Percentiles rank a stretch among this genome's conserved stretches.
phyloP scores from a whole-genome alignment of 1,140 invertebrate genomes.

The Drosophila insularis region DNA sequence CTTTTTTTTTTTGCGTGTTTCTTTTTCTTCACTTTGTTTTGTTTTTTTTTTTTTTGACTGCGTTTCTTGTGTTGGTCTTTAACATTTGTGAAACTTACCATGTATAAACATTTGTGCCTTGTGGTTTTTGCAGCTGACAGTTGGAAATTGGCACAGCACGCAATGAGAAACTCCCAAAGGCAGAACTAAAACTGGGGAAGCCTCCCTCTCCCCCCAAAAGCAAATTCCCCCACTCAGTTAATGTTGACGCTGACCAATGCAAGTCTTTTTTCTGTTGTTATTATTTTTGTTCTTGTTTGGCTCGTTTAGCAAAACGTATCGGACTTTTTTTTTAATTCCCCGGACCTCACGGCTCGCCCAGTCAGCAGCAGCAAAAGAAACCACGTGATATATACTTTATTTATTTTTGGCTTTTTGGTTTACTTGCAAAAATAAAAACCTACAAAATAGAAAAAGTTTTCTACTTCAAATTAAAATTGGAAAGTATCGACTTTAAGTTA shows the following conservation, averaged over 20 bases:
- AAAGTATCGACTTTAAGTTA: not conserved
- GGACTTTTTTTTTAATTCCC: constrained; percentile 9
- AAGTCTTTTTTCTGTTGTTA: constrained; percentile 36
- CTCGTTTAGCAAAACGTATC: constrained; percentile 51
- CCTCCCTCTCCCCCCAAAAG: not conserved
- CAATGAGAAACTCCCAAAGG: constrained; percentile 31
- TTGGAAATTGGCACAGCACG: constrained; percentile 46
- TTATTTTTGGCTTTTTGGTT: constrained; percentile 28
- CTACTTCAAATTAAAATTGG: not conserved
- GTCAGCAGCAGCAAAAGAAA: not conserved
- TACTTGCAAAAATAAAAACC: constrained; percentile 25
- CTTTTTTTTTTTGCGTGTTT: not conserved
- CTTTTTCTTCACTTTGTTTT: constrained; percentile 12
- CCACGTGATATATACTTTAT: constrained; percentile 22
- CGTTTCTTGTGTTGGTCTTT: constrained; percentile 19
- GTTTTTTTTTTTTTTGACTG: constrained; percentile 24
- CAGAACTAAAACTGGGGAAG: not conserved
- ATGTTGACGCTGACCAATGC: constrained; percentile 55
- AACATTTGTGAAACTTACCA: constrained; percentile 25
- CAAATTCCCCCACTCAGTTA: constrained; percentile 9
- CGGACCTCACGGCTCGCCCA: not conserved
- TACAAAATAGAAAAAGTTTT: not conserved
- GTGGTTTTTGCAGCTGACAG: constrained; percentile 53
- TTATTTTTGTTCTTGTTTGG: constrained; percentile 30
- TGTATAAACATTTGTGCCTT: constrained; percentile 36